These are phyloP conservation scores for Erethizon dorsatum DNA, from an alignment of 2,797 vertebrate genomes.

Conservation along the genomic window DNA sequence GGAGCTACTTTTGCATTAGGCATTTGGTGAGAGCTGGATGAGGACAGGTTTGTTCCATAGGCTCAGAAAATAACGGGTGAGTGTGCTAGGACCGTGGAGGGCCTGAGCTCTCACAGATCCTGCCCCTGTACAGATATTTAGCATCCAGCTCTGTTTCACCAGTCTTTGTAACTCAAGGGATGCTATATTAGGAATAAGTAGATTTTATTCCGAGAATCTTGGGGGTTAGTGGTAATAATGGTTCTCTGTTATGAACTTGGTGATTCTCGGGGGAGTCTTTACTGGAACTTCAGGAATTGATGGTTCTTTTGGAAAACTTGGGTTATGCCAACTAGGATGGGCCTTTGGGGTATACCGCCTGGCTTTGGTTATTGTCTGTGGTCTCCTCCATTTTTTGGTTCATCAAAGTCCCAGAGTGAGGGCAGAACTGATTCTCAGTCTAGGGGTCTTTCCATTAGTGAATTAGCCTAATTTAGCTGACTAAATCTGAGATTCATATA, in stretches of 20 bases:
- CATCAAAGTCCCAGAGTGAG: neutral
- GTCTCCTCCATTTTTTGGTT: neutral
- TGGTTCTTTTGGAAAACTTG: neutral
- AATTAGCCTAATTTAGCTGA: neutral
- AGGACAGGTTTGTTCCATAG: neutral
- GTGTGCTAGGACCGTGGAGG: neutral
- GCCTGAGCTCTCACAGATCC: neutral
- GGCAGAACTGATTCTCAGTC: neutral
- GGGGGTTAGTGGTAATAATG: neutral
- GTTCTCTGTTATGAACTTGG: neutral
- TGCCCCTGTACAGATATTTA: neutral
- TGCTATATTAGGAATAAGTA: neutral
- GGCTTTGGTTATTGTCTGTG: neutral
- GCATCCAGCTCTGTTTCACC: neutral
- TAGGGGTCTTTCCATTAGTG: neutral
- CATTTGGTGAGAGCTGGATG: neutral
- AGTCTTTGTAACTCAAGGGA: neutral
- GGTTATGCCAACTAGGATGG: neutral
- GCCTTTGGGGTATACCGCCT: neutral
- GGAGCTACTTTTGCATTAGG: neutral
- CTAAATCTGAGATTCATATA: slow-evolving; percentile 2
- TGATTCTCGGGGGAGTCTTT: neutral
- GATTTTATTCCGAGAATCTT: slow-evolving; percentile 32
- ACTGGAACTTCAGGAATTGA: neutral
- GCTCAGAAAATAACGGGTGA: neutral